These are phyloP conservation scores for Carapus acus DNA, from an alignment of 2,797 vertebrate species.

Conservation along the genomic window DNA sequence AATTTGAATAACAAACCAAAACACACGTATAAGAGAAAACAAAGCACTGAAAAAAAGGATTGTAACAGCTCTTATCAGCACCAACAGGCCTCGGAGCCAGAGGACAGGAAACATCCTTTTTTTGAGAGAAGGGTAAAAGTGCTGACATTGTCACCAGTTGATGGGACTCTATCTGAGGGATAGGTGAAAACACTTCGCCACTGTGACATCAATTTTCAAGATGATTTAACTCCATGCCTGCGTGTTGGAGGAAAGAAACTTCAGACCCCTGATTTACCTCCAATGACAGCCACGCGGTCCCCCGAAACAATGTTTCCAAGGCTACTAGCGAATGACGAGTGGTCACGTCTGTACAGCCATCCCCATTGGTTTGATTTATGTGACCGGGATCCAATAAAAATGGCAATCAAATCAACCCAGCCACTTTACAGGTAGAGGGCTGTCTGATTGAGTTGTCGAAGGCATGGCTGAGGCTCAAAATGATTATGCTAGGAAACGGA, in stretches of 20 bases:
- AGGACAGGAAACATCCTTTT: slow-evolving; percentile 55
- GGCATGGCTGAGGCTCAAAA: slow-evolving; percentile 82
- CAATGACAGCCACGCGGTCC: slow-evolving; percentile 73
- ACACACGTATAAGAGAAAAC: slow-evolving; percentile 15
- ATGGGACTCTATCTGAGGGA: slow-evolving; percentile 76
- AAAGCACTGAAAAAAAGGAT: slow-evolving; percentile 3
- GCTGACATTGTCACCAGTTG: slow-evolving; percentile 81
- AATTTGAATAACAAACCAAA: slow-evolving; percentile 11
- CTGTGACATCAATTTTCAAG: slow-evolving; percentile 82
- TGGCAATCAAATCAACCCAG: slow-evolving; percentile 86
- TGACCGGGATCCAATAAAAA: slow-evolving; percentile 81
- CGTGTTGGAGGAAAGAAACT: slow-evolving; percentile 75
- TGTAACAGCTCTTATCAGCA: slow-evolving; percentile 45
- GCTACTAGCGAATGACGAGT: slow-evolving; percentile 82
- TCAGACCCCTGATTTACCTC: slow-evolving; percentile 80
- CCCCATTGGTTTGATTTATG: slow-evolving; percentile 86
- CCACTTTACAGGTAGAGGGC: slow-evolving; percentile 83
- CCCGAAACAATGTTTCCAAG: slow-evolving; percentile 84
- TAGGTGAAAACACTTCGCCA: slow-evolving; percentile 78
- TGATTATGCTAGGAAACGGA: slow-evolving; percentile 78
- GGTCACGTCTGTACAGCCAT: slow-evolving; percentile 77
- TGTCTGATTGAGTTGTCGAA: slow-evolving; percentile 86
- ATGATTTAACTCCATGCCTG: slow-evolving; percentile 79
- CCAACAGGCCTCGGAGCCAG: slow-evolving; percentile 42
- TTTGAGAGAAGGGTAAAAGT: slow-evolving; percentile 74